Conservation (phyloP, 2,113 vertebrate genomes). For the Anolis carolinensis region DNA sequence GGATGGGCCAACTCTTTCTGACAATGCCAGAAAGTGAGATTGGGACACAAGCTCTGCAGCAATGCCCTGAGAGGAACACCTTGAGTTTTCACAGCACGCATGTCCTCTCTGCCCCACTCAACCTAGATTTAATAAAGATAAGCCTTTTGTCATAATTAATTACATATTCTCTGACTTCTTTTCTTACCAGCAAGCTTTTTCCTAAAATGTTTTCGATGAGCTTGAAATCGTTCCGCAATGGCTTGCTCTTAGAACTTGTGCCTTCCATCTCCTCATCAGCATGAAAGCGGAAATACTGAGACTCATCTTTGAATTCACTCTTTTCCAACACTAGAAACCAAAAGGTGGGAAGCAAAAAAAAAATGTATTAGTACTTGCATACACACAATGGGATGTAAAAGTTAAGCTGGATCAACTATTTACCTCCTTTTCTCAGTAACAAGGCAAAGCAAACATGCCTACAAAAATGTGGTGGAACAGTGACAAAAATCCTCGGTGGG, state of each 20-base stretch:
- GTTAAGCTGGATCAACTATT: no score
- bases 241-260: conserved; percentile 90
- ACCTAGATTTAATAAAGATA: not conserved
- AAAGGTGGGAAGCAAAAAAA: conserved; percentile 7
- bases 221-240: conserved; percentile 93
- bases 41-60: not conserved
- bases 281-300: conserved; percentile 96
- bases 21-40: not conserved
- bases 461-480: no score
- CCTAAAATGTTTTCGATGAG: conserved; percentile 95
- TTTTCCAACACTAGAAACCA: conserved; percentile 91
- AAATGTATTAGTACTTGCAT: conserved; percentile 13
- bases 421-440: no score
- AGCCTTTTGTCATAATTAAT: conserved; percentile 6
- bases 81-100: not conserved
- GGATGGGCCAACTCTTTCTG: not conserved
- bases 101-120: no score
- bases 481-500: no score
- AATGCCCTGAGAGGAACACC: not conserved
- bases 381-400: conserved; percentile 18
- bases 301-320: conserved; percentile 98
- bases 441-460: no score
- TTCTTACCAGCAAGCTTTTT: conserved; percentile 91
- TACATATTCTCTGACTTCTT: not conserved
- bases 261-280: conserved; percentile 97